Percentiles rank a stretch among this genome's conserved stretches.
Conservation (phyloP, 2,797 vertebrate genomes). For the Varecia variegata region DNA sequence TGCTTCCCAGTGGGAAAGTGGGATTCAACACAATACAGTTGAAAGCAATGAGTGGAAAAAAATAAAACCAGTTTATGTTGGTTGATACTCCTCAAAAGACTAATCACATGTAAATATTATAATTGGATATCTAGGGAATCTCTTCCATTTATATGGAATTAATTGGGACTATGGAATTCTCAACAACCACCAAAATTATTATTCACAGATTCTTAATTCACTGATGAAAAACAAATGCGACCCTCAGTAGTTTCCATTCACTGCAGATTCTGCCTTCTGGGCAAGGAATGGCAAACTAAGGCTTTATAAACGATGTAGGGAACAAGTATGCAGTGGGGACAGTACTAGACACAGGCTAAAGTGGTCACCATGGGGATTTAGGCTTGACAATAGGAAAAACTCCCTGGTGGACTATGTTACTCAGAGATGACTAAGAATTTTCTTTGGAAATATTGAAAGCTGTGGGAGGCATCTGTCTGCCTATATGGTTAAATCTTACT, state of each 20-base stretch:
- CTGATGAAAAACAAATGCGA: not conserved
- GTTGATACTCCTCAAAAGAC: not conserved
- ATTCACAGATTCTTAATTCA: conserved; percentile 39
- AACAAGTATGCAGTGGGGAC: not conserved
- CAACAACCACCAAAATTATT: conserved; percentile 3
- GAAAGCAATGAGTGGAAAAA: not conserved
- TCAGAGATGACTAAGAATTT: not conserved
- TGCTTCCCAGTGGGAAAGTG: conserved; percentile 50
- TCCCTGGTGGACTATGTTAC: not conserved
- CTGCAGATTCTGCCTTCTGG: not conserved
- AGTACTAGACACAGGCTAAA: not conserved
- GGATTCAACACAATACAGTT: not conserved
- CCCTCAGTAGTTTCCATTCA: not conserved
- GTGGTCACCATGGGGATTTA: not conserved
- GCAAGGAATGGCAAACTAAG: not conserved
- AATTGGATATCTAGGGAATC: conserved; percentile 19
- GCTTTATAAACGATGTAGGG: not conserved
- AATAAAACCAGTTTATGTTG: conserved; percentile 35
- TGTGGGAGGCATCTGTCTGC: not conserved
- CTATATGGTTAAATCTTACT: not conserved
- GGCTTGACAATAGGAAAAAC: not conserved
- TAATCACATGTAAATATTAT: conserved; percentile 49
- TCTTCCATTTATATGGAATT: not conserved
- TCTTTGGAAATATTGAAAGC: not conserved
- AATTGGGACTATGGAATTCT: conserved; percentile 8